Base-by-base conservation (phyloP, 2,797 vertebrate genomes). In the Myotis vivesi region DNA sequence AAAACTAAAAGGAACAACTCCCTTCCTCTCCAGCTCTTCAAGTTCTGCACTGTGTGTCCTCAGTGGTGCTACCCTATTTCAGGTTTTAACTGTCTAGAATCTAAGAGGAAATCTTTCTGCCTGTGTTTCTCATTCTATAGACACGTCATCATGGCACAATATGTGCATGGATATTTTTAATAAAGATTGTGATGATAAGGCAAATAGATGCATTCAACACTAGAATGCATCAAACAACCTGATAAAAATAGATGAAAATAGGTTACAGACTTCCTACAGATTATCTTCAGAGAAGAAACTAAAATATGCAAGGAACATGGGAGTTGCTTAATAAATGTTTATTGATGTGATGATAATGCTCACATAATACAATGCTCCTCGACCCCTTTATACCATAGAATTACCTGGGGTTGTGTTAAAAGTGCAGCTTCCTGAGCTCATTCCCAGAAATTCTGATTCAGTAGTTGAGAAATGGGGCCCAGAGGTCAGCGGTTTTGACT, bases 1-100 rank as follows among this genome's bases (percentile, higher is more conserved):
- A 96, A 94, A 92, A 89, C 46, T 28, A 36, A 95, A 96, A 93
- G 22, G n/a, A 69, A 9, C 9, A 82, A 71, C 71, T 92, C 36
- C 55, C 49, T 89, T 89, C 87, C 62, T 46, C 36, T 77, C 49
- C 57, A 89, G 75, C 76, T 83, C 79, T 92, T 94, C 41, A 76
- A 76, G 33, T 85, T 77, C 81, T 93, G 30, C 41, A 59, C 36
- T 68, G n/a, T 51, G 28, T 6, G 16, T 82, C 64, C 64, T 36
- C n/a, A 28, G 3, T 4, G 8, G 10, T 36, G 53, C 44, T 77
- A 13, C 82, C 68, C 36, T 71, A 92, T 11, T 90, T 94, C 87
- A 92, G 76, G 66, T 55, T 82, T 94, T 87, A 94, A 68, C 30
- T 82, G 8, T 84, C 66, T 85, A 69, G 36, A 93, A 64, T 77